These are phyloP conservation scores for Actinia equina DNA, from an alignment of 64 coral and sea anemone genomes.

Conservation along the genomic window DNA sequence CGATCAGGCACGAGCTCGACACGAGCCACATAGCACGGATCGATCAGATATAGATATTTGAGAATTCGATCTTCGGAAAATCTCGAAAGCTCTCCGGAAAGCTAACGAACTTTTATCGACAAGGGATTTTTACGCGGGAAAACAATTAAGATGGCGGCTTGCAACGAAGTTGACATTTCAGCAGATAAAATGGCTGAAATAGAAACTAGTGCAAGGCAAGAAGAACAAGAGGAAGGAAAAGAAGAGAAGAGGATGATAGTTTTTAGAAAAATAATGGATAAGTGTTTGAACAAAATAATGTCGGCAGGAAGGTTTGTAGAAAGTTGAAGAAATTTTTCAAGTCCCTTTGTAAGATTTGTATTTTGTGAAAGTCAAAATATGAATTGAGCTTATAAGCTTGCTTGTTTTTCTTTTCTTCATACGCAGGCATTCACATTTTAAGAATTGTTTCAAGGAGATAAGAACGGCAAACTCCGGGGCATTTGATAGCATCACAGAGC, in stretches of 20 bases:
- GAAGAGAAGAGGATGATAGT: slow-evolving; percentile 37
- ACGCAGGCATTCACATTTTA: slow-evolving; percentile 70
- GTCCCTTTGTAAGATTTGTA: too few species aligned
- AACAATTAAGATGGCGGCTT: slow-evolving; percentile 67
- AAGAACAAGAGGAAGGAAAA: slow-evolving; percentile 41
- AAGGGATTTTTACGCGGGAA: background rate
- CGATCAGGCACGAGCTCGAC: background rate
- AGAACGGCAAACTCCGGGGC: slow-evolving; percentile 63
- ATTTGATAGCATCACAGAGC: slow-evolving; percentile 68
- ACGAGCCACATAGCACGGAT: too few species aligned
- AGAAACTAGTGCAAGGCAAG: background rate
- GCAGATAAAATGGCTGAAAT: slow-evolving; percentile 13
- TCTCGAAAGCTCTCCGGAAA: background rate
- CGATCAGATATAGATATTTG: too few species aligned
- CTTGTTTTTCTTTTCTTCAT: background rate
- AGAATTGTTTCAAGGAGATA: slow-evolving; percentile 47
- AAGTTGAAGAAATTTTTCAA: background rate
- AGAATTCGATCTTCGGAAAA: background rate
- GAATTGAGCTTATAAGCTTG: too few species aligned
- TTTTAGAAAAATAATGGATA: slow-evolving; percentile 74
- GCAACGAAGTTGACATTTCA: background rate
- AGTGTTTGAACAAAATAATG: slow-evolving; percentile 79
- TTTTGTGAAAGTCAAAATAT: background rate
- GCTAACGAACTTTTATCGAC: background rate
- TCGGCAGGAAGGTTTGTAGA: slow-evolving; percentile 60